A percentile compares a stretch with the other conserved stretches of the same genome.
phyloP scores from a whole-genome alignment of 1,140 invertebrate species.

The Leptonema lineaticorne region DNA sequence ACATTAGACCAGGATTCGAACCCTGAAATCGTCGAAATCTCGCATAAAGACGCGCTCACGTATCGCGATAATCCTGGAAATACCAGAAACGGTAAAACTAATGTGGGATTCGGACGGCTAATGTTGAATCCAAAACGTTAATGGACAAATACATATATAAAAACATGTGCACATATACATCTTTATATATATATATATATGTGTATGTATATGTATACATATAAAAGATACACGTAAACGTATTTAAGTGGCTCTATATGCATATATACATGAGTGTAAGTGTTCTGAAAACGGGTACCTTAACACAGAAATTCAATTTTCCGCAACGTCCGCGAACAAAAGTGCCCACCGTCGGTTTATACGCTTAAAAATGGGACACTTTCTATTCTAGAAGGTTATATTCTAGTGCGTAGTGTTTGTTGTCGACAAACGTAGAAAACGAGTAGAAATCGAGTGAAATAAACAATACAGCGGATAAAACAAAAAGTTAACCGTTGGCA shows the following conservation, averaged over 20 bases:
- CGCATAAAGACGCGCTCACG: not conserved
- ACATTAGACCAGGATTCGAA: not conserved
- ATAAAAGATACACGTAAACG: no score
- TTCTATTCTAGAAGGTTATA: no score
- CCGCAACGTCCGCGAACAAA: no score
- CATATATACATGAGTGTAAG: not conserved
- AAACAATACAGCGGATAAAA: not conserved
- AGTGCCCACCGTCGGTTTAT: not conserved
- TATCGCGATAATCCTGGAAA: not conserved
- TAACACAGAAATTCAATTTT: constrained; percentile 2
- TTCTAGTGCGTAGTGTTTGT: no score
- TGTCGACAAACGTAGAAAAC: not conserved
- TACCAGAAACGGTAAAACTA: not conserved
- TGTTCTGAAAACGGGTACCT: no score
- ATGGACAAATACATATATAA: no score
- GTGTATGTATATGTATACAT: no score
- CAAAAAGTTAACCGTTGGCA: not conserved
- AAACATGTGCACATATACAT: no score
- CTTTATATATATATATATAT: no score
- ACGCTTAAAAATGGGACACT: not conserved
- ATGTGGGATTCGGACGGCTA: not conserved
- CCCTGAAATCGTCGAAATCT: not conserved
- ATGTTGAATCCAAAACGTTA: not conserved
- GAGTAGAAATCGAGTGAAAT: not conserved
- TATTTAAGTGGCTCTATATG: no score